Conservation (phyloP, 1,140 invertebrate genomes). For the Drosophila nasuta region DNA sequence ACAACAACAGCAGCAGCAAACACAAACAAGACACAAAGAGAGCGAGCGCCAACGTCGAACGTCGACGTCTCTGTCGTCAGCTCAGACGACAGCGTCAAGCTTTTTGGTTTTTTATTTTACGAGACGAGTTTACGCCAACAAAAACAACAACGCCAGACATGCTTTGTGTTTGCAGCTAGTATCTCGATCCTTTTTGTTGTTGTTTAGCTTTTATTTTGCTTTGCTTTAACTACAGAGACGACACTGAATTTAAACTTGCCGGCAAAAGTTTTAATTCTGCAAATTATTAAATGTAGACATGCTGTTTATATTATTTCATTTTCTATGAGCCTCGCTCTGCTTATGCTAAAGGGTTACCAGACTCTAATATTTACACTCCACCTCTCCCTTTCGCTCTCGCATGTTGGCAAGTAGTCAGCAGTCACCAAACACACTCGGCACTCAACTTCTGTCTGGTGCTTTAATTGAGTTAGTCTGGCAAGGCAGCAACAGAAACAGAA, state of each 20-base stretch:
- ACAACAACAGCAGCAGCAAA: slow-evolving; percentile 48
- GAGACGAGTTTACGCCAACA: slow-evolving; percentile 54
- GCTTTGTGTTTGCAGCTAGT: slow-evolving; percentile 45
- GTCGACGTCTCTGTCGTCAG: slow-evolving; percentile 31
- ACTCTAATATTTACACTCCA: slow-evolving; percentile 9
- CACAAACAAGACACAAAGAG: slow-evolving; percentile 69
- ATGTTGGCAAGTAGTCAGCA: slow-evolving; percentile 15
- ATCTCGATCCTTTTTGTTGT: slow-evolving; percentile 49
- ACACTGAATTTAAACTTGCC: slow-evolving; percentile 35
- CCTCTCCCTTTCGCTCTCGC: slow-evolving; percentile 18
- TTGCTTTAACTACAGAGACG: slow-evolving; percentile 29
- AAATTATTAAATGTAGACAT: slow-evolving; percentile 32
- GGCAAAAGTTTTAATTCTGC: slow-evolving; percentile 44
- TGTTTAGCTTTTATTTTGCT: slow-evolving; percentile 34
- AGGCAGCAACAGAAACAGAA: slow-evolving; percentile 35
- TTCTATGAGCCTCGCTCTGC: slow-evolving; percentile 14
- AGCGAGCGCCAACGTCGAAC: slow-evolving; percentile 33
- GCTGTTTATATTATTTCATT: not conserved
- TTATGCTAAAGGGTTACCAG: slow-evolving; percentile 35
- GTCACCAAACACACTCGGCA: slow-evolving; percentile 17
- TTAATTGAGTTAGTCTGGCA: slow-evolving; percentile 63
- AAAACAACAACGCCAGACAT: slow-evolving; percentile 35
- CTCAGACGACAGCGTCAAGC: slow-evolving; percentile 43
- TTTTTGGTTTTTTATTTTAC: slow-evolving; percentile 56
- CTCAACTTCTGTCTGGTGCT: slow-evolving; percentile 53